phyloP scores from a whole-genome alignment of 2,113 vertebrate species.

The Anseranas semipalmata region DNA sequence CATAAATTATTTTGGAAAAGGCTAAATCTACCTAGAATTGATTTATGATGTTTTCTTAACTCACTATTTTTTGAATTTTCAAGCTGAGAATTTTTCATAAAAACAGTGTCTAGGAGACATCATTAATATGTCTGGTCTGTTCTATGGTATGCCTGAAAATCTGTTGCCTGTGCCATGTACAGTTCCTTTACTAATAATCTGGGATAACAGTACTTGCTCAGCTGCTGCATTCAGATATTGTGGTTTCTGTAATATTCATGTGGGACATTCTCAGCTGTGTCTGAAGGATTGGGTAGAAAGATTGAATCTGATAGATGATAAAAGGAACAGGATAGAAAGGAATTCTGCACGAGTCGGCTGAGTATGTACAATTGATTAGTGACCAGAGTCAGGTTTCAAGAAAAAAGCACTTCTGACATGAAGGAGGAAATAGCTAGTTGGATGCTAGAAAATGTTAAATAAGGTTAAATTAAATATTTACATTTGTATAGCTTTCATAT shows the following conservation, averaged over 20 bases:
- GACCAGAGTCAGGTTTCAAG: background rate
- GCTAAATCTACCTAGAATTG: background rate
- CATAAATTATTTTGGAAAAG: background rate
- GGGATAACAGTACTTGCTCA: background rate
- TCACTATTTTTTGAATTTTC: background rate
- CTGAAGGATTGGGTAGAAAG: background rate
- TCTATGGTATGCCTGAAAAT: background rate
- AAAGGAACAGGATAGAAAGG: background rate
- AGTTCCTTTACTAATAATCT: background rate
- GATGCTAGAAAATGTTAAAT: background rate
- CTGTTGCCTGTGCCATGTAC: background rate
- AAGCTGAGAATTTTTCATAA: background rate
- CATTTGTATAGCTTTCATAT: background rate
- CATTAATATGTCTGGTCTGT: background rate
- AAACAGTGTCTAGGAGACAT: background rate
- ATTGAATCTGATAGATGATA: background rate
- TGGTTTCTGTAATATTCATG: background rate
- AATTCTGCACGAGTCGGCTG: background rate
- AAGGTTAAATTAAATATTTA: background rate
- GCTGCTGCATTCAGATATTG: background rate
- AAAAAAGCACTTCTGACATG: background rate
- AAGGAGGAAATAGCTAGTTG: background rate
- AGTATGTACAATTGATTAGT: background rate
- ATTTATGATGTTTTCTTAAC: background rate
- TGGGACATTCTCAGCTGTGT: background rate